phyloP scores from a whole-genome alignment of 2,113 vertebrate species.

The Hassar affinis region DNA sequence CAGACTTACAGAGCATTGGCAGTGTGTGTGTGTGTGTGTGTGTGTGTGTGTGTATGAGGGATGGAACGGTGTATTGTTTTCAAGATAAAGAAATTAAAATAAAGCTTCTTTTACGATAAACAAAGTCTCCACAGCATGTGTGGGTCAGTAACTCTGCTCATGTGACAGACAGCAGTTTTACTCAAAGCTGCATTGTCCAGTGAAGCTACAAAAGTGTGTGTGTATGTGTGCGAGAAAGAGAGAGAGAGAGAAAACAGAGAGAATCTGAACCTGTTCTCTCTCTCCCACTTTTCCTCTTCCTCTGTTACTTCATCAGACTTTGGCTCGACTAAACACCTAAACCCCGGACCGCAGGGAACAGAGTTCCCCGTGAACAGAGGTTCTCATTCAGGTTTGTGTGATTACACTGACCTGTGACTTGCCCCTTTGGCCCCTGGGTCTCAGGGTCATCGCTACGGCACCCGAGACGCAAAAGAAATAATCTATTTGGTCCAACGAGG shows the following conservation, averaged over 20 bases:
- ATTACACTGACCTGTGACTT: conserved; percentile 22
- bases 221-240: neutral
- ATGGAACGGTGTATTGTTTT: too few species aligned
- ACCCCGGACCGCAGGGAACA: too few species aligned
- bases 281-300: neutral
- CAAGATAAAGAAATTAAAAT: conserved; percentile 23
- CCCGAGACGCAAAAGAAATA: conserved; percentile 4
- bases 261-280: neutral
- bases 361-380: conserved; percentile 16
- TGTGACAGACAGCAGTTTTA: conserved; percentile 38
- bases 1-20: too few species aligned
- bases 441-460: conserved; percentile 24
- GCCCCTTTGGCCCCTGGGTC: conserved; percentile 26
- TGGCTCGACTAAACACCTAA: neutral
- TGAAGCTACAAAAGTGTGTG: neutral
- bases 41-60: too few species aligned
- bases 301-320: neutral
- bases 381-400: conserved; percentile 23
- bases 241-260: neutral
- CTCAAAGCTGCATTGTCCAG: conserved; percentile 4
- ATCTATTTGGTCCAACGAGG: neutral
- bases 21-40: too few species aligned
- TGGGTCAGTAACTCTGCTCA: conserved; percentile 25
- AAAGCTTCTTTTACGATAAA: conserved; percentile 1
- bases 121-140: conserved; percentile 19